phyloP scores from a whole-genome alignment of 2,113 vertebrate genomes.

The Pavo muticus region DNA sequence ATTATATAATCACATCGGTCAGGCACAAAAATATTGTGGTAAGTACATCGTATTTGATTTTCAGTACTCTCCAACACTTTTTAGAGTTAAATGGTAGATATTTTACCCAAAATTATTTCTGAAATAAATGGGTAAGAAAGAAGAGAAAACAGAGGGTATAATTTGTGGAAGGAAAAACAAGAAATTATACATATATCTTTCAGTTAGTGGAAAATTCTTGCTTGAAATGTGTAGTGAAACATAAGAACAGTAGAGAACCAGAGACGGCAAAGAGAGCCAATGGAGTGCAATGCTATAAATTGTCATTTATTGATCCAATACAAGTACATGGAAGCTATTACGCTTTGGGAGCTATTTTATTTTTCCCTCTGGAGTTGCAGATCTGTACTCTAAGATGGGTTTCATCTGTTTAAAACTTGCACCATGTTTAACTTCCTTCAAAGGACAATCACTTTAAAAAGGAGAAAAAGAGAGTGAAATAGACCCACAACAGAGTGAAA shows the following conservation, averaged over 20 bases:
- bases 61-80: background rate
- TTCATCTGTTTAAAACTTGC: slow-evolving; percentile 76
- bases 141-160: slow-evolving; percentile 50
- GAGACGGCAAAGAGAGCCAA: slow-evolving; percentile 28
- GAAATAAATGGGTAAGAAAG: background rate
- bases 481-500: slow-evolving; percentile 70
- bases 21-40: background rate
- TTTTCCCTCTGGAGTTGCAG: slow-evolving; percentile 79
- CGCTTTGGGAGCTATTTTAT: slow-evolving; percentile 78
- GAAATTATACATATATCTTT: slow-evolving; percentile 52
- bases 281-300: slow-evolving; percentile 63
- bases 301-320: slow-evolving; percentile 63
- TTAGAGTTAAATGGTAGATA: background rate
- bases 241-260: slow-evolving; percentile 32
- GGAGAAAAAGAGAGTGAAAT: slow-evolving; percentile 28
- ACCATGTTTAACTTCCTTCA: slow-evolving; percentile 76
- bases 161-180: slow-evolving; percentile 60
- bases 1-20: background rate
- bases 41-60: background rate
- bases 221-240: slow-evolving; percentile 46
- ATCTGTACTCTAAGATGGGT: slow-evolving; percentile 68
- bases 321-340: slow-evolving; percentile 78
- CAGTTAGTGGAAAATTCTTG: slow-evolving; percentile 60
- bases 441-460: slow-evolving; percentile 52
- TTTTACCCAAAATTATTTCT: background rate